Percentiles rank a stretch among this genome's conserved stretches.
phyloP scores from a whole-genome alignment of 2,888 invertebrate species.

The Odontocolon sp. region DNA sequence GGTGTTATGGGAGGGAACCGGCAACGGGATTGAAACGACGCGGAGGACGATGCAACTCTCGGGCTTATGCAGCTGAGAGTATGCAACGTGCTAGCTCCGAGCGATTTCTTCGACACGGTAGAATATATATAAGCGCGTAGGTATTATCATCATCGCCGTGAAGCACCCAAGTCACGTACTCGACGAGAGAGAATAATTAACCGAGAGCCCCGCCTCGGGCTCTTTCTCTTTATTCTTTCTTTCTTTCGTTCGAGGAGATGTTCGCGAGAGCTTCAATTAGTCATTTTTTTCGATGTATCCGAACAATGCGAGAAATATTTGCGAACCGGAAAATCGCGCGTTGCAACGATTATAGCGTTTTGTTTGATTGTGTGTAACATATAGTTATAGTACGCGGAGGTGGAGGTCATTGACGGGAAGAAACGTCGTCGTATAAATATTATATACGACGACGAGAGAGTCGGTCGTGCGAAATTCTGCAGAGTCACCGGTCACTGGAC shows the following conservation, averaged over 20 bases:
- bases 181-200: constrained; percentile 54
- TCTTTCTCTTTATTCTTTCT: constrained; percentile 16
- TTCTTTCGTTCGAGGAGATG: neutral
- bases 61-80: constrained; percentile 26
- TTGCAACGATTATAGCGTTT: neutral
- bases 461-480: constrained; percentile 44
- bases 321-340: constrained; percentile 22
- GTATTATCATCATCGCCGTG: constrained; percentile 58
- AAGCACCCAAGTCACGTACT: constrained; percentile 59
- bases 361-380: neutral
- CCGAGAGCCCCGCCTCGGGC: constrained; percentile 41
- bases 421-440: neutral
- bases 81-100: constrained; percentile 58
- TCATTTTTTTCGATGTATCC: constrained; percentile 20
- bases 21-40: constrained; percentile 31
- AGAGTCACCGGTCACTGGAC: constrained; percentile 52
- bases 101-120: constrained; percentile 61
- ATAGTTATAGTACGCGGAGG: neutral
- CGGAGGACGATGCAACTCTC: neutral
- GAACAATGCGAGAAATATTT: constrained; percentile 41
- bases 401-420: constrained; percentile 51
- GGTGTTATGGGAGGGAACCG: constrained; percentile 46
- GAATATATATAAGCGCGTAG: constrained; percentile 54
- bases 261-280: constrained; percentile 31
- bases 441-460: constrained; percentile 29